phyloP scores from a whole-genome alignment of 2,888 invertebrate species.

The Agriotes lineatus region DNA sequence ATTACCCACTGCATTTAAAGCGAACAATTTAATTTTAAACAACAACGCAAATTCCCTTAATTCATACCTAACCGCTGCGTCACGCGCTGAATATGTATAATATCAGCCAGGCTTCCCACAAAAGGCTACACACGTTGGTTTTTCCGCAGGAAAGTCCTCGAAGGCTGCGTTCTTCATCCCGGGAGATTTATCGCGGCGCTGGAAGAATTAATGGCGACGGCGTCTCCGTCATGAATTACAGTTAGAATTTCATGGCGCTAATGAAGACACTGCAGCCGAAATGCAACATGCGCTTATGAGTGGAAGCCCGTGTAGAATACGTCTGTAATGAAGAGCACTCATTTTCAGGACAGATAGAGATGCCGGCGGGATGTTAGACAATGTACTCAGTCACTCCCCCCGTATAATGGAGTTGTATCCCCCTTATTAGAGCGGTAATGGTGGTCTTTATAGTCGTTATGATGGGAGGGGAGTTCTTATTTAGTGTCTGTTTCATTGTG shows the following conservation, averaged over 20 bases:
- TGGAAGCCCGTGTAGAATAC: conserved; percentile 30
- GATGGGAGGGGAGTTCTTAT: conserved; percentile 59
- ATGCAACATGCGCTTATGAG: conserved; percentile 4
- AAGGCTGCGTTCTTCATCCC: background rate
- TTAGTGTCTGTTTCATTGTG: conserved; percentile 62
- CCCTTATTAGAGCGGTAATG: conserved; percentile 63
- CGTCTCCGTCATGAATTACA: background rate
- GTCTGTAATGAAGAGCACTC: conserved; percentile 56
- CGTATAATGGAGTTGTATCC: conserved; percentile 61
- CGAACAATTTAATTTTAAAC: conserved; percentile 23
- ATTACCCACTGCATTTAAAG: conserved; percentile 15
- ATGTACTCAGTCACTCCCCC: conserved; percentile 56
- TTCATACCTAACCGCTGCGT: conserved; percentile 20
- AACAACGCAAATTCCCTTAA: conserved; percentile 28
- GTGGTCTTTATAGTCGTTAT: conserved; percentile 61
- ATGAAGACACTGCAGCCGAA: background rate
- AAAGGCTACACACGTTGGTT: conserved; percentile 13
- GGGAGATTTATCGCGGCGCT: background rate
- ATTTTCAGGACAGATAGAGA: conserved; percentile 57
- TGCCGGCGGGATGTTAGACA: conserved; percentile 56
- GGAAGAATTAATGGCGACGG: no score
- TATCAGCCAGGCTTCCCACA: conserved; percentile 3
- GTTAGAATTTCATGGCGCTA: background rate
- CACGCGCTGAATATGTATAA: conserved; percentile 23
- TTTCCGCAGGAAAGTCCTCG: background rate